Evolutionary conservation across 2,888 invertebrate species (phyloP).

Genomic region (Drosophila emarginata): DNA sequence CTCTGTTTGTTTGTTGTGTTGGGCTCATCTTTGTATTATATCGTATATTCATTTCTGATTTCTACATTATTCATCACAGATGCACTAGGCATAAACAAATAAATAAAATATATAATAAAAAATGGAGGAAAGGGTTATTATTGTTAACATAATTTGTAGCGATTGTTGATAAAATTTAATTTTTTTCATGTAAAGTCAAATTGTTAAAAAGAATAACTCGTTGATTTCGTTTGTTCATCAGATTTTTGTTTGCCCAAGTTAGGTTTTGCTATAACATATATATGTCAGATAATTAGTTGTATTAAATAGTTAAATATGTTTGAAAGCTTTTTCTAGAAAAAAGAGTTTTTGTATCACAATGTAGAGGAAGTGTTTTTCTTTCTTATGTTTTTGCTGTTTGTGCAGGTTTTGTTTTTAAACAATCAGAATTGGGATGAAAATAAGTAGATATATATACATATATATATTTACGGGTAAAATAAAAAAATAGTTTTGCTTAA

Average conservation of each 20-base stretch:
- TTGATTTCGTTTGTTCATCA: neutral
- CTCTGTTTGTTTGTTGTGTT: slow-evolving; percentile 15
- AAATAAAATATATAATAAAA: slow-evolving; percentile 62
- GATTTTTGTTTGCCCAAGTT: neutral
- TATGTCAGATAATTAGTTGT: slow-evolving; percentile 45
- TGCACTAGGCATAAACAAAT: slow-evolving; percentile 69
- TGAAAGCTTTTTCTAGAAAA: slow-evolving; percentile 76
- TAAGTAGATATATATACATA: slow-evolving; percentile 17
- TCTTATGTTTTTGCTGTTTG: slow-evolving; percentile 34
- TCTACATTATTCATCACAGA: slow-evolving; percentile 72
- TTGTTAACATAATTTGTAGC: no score
- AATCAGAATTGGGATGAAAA: neutral
- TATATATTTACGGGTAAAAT: slow-evolving; percentile 11
- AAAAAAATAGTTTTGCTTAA: slow-evolving; percentile 11
- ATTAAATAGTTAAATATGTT: slow-evolving; percentile 39
- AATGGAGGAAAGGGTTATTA: neutral
- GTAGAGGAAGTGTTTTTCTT: slow-evolving; percentile 76
- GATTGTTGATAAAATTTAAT: neutral
- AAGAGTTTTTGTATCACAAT: slow-evolving; percentile 68
- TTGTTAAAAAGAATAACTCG: neutral
- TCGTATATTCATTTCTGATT: slow-evolving; percentile 31
- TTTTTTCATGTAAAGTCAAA: no score
- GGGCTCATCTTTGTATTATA: slow-evolving; percentile 44
- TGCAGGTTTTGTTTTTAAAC: slow-evolving; percentile 20
- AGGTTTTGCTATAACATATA: neutral